Base-by-base conservation (phyloP, 2,888 invertebrate genomes). In the Hermodice carunculata region DNA sequence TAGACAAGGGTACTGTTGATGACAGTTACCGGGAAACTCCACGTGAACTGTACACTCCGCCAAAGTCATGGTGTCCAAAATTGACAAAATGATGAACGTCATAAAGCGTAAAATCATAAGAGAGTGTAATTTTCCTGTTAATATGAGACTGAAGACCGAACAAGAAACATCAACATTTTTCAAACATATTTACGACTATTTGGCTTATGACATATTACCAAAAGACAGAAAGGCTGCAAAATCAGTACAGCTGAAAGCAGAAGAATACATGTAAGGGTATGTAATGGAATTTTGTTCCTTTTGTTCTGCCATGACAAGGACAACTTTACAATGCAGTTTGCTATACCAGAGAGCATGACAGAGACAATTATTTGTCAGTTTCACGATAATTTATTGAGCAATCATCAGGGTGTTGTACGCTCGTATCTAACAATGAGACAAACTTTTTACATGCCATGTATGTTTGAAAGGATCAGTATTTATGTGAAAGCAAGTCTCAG, bases 401-500 rank as follows among this genome's bases (percentile, higher is more conserved):
- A 19, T 26, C 53, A 53, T n/a, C 11, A 29, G n/a, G 53, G 53
- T 32, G 31, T 31, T 22, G 31, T 31, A 8, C 24, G 53, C 5
- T 34, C 53, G 34, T 53, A 34, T 53, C 22, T 53, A 14, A 53
- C 53, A 4, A 32, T 53, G 32, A 31, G 53, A 19, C 31, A 53
- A 22, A n/a, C 17, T 4, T 53, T 37, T 24, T 46, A 49, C 28
- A 22, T 53, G 34, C 53, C 31, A 4, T 22, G 28, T 37, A 53
- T 53, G 53, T 32, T 32, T 19, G 19, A 53, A 32, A n/a, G 53
- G n/a, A 53, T 53, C 11, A 37, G 5, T 37, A 53, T n/a, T 53
- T 37, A 40, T 53, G n/a, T n/a, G n/a, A n/a, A n/a, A n/a, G n/a
- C n/a, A n/a, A n/a, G 53, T 29, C 19, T 17, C 34, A 24, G 53